phyloP scores from a whole-genome alignment of 2,888 invertebrate genomes.

The Lithophane leautieri region DNA sequence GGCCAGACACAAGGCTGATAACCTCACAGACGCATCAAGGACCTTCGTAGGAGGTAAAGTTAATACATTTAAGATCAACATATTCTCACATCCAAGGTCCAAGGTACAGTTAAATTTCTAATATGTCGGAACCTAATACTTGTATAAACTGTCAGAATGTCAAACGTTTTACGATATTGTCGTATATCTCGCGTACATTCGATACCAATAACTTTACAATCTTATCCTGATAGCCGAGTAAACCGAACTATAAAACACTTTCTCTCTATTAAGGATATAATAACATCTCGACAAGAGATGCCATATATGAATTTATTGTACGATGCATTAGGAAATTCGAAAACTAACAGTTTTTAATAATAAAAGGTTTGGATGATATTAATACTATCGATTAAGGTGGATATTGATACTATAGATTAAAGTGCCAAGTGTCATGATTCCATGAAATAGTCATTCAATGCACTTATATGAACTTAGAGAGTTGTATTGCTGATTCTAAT shows the following conservation, averaged over 20 bases:
- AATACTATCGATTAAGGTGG: conserved; percentile 22
- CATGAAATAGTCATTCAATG: too few relatives aligned
- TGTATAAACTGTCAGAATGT: conserved; percentile 31
- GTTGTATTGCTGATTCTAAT: too few relatives aligned
- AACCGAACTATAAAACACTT: conserved; percentile 44
- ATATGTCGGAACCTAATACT: conserved; percentile 29
- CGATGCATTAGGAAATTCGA: conserved; percentile 13
- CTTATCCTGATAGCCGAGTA: conserved; percentile 42
- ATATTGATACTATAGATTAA: too few relatives aligned
- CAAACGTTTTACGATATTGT: conserved; percentile 47
- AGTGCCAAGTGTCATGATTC: too few relatives aligned
- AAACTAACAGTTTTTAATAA: conserved; percentile 9
- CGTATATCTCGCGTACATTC: conserved; percentile 23
- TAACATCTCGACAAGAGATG: conserved; percentile 15
- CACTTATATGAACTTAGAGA: too few relatives aligned
- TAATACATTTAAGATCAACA: conserved; percentile 2
- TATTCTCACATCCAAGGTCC: not conserved
- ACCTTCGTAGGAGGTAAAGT: not conserved
- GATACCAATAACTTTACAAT: conserved; percentile 48
- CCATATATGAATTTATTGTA: conserved; percentile 38
- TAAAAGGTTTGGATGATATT: conserved; percentile 2
- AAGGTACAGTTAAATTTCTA: conserved; percentile 20
- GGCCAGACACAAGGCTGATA: not conserved
- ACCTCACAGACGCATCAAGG: not conserved
- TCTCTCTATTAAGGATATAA: conserved; percentile 38